A percentile compares a stretch with the other conserved stretches of the same genome.
phyloP scores from a whole-genome alignment of 2,113 vertebrate species.

The Geococcyx californianus region DNA sequence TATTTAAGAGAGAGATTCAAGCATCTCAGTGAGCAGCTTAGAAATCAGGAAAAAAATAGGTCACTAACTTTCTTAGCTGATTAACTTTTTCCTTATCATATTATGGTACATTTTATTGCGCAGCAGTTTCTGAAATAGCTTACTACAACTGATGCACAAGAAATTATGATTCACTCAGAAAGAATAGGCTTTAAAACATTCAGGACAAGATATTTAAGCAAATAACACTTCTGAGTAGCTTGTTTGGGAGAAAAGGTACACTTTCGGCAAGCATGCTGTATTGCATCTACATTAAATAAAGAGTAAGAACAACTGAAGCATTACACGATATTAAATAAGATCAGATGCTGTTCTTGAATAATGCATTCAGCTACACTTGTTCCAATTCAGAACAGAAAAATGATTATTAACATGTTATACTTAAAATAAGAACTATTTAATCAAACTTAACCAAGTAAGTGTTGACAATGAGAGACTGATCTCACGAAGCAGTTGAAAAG shows the following conservation, averaged over 20 bases:
- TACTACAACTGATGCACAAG: not conserved
- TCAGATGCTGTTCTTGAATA: conserved; percentile 65
- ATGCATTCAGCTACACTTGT: conserved; percentile 43
- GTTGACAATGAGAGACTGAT: not conserved
- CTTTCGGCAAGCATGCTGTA: conserved; percentile 42
- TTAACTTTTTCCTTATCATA: conserved; percentile 14
- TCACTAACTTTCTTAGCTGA: not conserved
- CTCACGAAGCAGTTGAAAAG: not conserved
- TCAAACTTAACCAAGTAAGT: not conserved
- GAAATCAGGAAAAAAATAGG: not conserved
- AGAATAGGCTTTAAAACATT: conserved; percentile 25
- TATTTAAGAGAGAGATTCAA: not conserved
- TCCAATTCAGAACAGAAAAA: conserved; percentile 40
- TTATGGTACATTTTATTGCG: not conserved
- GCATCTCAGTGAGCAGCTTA: not conserved
- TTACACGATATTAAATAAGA: conserved; percentile 58
- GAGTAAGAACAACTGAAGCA: conserved; percentile 33
- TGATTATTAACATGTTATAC: conserved; percentile 53
- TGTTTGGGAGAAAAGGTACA: conserved; percentile 25
- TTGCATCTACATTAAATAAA: conserved; percentile 30
- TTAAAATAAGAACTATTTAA: conserved; percentile 49
- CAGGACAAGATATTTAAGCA: conserved; percentile 50
- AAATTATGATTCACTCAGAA: not conserved
- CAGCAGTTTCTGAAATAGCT: not conserved
- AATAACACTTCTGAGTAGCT: conserved; percentile 50